phyloP scores from a whole-genome alignment of 1,140 invertebrate species.

The Lepidurus apus region DNA sequence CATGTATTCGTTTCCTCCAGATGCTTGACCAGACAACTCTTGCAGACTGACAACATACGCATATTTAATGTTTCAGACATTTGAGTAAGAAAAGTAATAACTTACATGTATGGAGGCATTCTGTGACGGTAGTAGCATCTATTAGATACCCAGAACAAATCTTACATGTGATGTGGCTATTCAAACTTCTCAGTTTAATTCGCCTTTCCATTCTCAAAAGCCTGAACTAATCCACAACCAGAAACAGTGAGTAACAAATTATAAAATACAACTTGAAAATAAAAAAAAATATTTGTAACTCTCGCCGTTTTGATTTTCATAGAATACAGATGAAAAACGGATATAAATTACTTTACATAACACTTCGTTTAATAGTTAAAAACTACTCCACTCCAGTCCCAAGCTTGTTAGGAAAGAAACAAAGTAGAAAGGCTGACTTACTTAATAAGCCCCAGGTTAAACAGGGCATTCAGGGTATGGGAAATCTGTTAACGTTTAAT shows the following conservation, averaged over 20 bases:
- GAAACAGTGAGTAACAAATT: not conserved
- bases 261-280: too few relatives aligned
- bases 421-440: too few relatives aligned
- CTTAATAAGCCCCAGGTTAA: too few relatives aligned
- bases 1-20: constrained; percentile 95
- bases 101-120: constrained; percentile 95
- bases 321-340: too few relatives aligned
- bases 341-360: too few relatives aligned
- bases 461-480: too few relatives aligned
- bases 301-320: too few relatives aligned
- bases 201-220: constrained; percentile 64
- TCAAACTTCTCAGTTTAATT: constrained; percentile 84
- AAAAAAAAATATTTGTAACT: too few relatives aligned
- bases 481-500: too few relatives aligned
- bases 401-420: too few relatives aligned
- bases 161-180: constrained; percentile 89
- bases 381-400: too few relatives aligned
- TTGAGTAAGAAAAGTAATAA: constrained; percentile 38
- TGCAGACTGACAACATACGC: constrained; percentile 71
- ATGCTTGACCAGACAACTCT: constrained; percentile 95
- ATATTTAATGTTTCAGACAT: constrained; percentile 27
- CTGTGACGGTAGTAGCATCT: constrained; percentile 93
- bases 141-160: constrained; percentile 94
- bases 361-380: too few relatives aligned
- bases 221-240: not conserved